Percentiles rank a stretch among this genome's conserved stretches.
phyloP scores from a whole-genome alignment of 2,797 vertebrate species.

The Scleropages formosus region DNA sequence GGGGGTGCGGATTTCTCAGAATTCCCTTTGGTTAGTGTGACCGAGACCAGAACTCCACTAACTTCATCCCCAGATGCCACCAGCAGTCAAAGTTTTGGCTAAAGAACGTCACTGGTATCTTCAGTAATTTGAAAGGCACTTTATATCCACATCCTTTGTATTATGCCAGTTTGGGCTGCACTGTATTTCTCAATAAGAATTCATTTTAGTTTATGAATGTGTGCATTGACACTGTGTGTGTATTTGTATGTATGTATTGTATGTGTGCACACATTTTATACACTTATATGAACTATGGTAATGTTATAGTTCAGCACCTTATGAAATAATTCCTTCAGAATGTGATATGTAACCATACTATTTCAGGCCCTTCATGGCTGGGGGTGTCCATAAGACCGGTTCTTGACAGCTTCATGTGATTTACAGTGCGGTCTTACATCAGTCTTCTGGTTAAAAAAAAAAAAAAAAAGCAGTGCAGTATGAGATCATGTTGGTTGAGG shows the following conservation, averaged over 20 bases:
- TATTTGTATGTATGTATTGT: too few relatives aligned
- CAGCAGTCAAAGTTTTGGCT: conserved; percentile 94
- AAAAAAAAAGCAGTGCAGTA: neutral
- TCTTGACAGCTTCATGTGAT: neutral
- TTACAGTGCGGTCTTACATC: conserved; percentile 12
- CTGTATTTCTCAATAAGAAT: conserved; percentile 23
- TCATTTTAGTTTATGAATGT: conserved; percentile 22
- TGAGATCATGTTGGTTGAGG: neutral
- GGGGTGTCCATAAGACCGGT: neutral
- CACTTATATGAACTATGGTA: neutral
- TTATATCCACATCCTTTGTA: conserved; percentile 82
- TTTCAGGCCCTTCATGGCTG: neutral
- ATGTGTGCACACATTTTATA: neutral
- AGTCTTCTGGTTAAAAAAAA: neutral
- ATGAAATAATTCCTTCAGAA: conserved; percentile 21
- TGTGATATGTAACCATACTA: conserved; percentile 13
- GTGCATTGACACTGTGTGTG: conserved; percentile 7
- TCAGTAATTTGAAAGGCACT: conserved; percentile 79
- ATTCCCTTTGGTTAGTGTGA: conserved; percentile 92
- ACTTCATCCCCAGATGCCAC: conserved; percentile 93
- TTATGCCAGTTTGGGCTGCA: conserved; percentile 65
- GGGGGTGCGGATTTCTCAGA: conserved; percentile 91
- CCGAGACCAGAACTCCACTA: conserved; percentile 92
- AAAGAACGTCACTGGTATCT: conserved; percentile 55
- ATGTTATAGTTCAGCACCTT: conserved; percentile 26